Evolutionary conservation across 2,113 vertebrate species (phyloP).

Genomic region (Arothron firmamentum): DNA sequence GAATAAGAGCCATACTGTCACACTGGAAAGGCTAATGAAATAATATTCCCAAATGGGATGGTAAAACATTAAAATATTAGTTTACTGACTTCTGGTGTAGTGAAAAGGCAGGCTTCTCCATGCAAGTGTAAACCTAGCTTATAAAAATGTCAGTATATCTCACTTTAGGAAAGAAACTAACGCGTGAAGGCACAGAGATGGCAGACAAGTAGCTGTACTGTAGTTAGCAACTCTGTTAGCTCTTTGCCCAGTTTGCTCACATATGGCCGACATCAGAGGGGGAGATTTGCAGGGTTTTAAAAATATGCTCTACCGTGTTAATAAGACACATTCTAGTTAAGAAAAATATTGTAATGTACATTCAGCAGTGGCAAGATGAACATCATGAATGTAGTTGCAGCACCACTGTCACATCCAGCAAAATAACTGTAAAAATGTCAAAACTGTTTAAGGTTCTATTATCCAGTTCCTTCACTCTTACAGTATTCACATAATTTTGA

Average conservation of each 20-base stretch:
- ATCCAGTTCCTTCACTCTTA: background rate
- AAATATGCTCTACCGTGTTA: conserved; percentile 32
- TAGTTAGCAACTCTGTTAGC: conserved; percentile 9
- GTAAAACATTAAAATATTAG: conserved; percentile 41
- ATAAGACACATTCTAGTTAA: conserved; percentile 51
- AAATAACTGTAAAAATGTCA: conserved; percentile 38
- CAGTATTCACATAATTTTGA: background rate
- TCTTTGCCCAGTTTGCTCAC: conserved; percentile 17
- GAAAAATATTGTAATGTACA: conserved; percentile 46
- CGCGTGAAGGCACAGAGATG: conserved; percentile 48
- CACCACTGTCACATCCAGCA: conserved; percentile 42
- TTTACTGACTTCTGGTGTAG: conserved; percentile 46
- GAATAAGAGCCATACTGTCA: background rate
- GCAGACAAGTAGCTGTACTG: conserved; percentile 16
- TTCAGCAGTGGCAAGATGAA: conserved; percentile 39
- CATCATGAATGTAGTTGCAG: conserved; percentile 11
- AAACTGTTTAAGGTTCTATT: background rate
- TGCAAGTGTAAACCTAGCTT: conserved; percentile 25
- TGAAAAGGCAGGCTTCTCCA: conserved; percentile 53
- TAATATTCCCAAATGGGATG: background rate
- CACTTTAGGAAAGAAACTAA: background rate
- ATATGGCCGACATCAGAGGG: conserved; percentile 47
- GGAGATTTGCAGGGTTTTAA: conserved; percentile 30
- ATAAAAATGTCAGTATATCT: conserved; percentile 20
- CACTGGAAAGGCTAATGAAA: too few relatives aligned